These are phyloP conservation scores for Tetrax tetrax DNA, from an alignment of 2,113 vertebrate species.

Conservation along the genomic window DNA sequence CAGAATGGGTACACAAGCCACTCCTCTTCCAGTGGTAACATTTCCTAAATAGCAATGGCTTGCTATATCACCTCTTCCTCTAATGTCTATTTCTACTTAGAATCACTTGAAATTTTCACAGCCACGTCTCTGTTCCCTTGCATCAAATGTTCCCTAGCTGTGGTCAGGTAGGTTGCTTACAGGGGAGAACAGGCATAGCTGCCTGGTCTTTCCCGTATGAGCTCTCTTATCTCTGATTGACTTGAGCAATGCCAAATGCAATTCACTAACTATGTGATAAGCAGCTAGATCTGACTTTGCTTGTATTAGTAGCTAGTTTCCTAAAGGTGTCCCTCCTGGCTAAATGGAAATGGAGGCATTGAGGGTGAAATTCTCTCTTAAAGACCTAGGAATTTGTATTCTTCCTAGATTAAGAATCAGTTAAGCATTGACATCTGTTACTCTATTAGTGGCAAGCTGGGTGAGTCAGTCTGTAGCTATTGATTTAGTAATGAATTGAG, in stretches of 20 bases:
- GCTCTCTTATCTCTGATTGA: background rate
- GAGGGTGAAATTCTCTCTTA: background rate
- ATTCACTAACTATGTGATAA: background rate
- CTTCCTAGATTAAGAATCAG: background rate
- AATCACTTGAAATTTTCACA: background rate
- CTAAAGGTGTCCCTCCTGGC: background rate
- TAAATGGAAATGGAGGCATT: background rate
- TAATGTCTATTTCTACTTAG: background rate
- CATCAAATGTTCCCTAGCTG: background rate
- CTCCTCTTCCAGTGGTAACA: background rate
- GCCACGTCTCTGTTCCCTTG: background rate
- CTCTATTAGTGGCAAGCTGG: background rate
- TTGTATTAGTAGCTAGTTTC: background rate
- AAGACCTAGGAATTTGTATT: background rate
- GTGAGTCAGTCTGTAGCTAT: background rate
- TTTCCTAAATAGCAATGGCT: background rate
- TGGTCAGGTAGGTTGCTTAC: background rate
- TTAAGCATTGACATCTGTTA: background rate
- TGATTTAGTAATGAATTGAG: background rate
- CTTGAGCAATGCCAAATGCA: background rate
- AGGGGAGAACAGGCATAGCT: background rate
- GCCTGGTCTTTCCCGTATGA: background rate
- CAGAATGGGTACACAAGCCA: background rate
- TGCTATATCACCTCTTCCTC: background rate
- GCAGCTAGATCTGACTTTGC: background rate